Evolutionary conservation across 2,888 invertebrate genomes (phyloP).

Genomic region (Strigamia crassipes): DNA sequence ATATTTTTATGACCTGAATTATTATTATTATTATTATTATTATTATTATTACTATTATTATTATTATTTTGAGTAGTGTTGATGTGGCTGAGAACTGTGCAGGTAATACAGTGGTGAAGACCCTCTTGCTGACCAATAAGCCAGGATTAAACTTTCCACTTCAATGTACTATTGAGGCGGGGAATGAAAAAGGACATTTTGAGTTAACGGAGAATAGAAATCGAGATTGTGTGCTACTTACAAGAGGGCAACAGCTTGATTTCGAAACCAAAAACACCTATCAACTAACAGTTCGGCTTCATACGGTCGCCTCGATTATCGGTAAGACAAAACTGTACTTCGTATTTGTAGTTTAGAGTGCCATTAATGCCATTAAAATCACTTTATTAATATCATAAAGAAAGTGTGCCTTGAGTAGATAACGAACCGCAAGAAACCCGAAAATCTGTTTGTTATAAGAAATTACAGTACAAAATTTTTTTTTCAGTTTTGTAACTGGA

Average conservation of each 20-base stretch:
- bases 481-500: no score
- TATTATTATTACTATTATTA: no score
- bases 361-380: no score
- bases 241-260: conserved; percentile 70
- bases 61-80: conserved; percentile 60
- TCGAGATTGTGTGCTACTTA: conserved; percentile 78
- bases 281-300: conserved; percentile 71
- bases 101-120: conserved; percentile 70
- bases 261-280: conserved; percentile 77
- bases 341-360: no score
- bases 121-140: conserved; percentile 74
- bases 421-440: no score
- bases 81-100: conserved; percentile 78
- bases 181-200: conserved; percentile 77
- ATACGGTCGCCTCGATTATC: conserved; percentile 78
- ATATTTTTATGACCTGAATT: no score
- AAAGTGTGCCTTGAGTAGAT: no score
- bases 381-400: no score
- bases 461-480: no score
- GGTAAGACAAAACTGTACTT: conserved; percentile 43
- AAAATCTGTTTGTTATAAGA: no score
- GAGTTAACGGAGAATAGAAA: conserved; percentile 74
- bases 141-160: conserved; percentile 71
- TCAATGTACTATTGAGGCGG: conserved; percentile 76
- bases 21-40: no score